Evolutionary conservation across 92 coral and sea anemone species (phyloP).

Genomic region (Porites rus): DNA sequence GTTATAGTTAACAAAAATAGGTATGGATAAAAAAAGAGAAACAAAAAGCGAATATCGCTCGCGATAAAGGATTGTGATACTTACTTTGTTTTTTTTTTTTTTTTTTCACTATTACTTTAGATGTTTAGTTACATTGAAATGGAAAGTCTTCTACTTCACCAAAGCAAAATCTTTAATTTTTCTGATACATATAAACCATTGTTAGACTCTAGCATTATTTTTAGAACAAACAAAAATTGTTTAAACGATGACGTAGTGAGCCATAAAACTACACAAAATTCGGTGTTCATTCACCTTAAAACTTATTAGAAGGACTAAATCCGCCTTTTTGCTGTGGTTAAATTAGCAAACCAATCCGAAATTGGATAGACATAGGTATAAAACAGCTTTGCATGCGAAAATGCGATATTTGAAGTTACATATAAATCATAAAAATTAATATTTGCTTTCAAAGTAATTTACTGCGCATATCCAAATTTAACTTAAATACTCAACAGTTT

Average conservation of each 20-base stretch:
- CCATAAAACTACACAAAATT: not conserved
- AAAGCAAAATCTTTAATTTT: too few relatives aligned
- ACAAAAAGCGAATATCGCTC: constrained; percentile 19
- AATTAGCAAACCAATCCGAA: not conserved
- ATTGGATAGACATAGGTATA: not conserved
- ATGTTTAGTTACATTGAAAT: not conserved
- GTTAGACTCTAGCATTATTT: not conserved
- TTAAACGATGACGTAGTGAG: not conserved
- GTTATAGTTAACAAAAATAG: not conserved
- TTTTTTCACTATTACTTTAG: not conserved
- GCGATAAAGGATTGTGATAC: not conserved
- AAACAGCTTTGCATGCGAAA: not conserved
- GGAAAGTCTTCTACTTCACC: not conserved
- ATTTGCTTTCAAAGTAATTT: constrained; percentile 11
- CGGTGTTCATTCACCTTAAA: too few relatives aligned
- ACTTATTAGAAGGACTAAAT: too few relatives aligned
- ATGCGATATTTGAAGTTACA: not conserved
- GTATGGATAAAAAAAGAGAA: constrained; percentile 8
- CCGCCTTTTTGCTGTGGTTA: too few relatives aligned
- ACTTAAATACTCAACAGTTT: constrained; percentile 21
- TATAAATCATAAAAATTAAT: not conserved
- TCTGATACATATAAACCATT: too few relatives aligned
- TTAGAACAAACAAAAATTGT: constrained; percentile 1
- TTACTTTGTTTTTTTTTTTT: not conserved
- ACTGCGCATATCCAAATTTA: constrained; percentile 1